These are phyloP conservation scores for Mormoops blainvillei DNA, from an alignment of 2,113 vertebrate genomes.

Conservation along the genomic window DNA sequence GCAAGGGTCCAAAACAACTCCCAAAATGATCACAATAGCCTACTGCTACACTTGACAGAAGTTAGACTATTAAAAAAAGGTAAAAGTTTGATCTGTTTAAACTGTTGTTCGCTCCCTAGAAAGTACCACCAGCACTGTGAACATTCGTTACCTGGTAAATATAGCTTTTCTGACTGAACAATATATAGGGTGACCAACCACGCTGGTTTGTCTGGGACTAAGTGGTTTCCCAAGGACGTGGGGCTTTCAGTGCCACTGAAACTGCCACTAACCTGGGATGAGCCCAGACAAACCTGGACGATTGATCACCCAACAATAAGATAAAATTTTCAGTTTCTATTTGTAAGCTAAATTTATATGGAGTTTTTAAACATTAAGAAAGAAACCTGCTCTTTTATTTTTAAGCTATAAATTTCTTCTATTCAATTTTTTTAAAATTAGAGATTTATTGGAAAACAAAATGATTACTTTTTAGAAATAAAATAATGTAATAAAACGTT, in stretches of 20 bases:
- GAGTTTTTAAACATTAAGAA: neutral
- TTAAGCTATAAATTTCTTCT: neutral
- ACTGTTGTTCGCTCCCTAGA: neutral
- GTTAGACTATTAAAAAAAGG: neutral
- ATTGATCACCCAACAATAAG: neutral
- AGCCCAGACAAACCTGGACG: neutral
- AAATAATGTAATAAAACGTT: neutral
- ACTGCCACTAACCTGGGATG: neutral
- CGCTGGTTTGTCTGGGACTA: neutral
- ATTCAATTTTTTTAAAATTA: neutral
- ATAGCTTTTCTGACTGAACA: neutral
- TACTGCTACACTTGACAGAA: neutral
- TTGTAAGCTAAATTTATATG: neutral
- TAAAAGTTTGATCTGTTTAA: neutral
- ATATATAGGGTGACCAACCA: no score
- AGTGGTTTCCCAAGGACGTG: rapidly evolving
- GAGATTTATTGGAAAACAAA: neutral
- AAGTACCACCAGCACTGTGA: neutral
- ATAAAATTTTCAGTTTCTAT: neutral
- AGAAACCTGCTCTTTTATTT: neutral
- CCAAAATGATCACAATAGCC: neutral
- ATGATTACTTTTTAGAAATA: neutral
- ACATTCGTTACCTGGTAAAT: neutral
- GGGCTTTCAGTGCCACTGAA: neutral
- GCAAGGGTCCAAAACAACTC: neutral